phyloP scores from a whole-genome alignment of 2,113 vertebrate species.

The Gopherus flavomarginatus region DNA sequence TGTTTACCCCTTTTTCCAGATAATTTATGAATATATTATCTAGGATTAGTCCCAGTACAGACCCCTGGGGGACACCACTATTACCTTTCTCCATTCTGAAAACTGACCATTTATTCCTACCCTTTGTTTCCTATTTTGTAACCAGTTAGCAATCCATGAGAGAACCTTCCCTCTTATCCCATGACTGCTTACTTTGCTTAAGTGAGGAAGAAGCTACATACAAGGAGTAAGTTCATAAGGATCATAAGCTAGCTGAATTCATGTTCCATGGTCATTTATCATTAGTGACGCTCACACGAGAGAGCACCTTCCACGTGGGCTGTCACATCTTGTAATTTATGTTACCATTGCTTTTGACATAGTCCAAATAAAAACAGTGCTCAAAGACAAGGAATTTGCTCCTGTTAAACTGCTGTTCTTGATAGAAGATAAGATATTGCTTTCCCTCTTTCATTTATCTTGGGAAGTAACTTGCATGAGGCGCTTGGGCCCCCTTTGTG shows the following conservation, averaged over 20 bases:
- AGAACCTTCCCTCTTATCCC: too few relatives aligned
- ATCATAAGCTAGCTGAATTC: background rate
- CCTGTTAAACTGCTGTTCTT: background rate
- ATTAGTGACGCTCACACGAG: background rate
- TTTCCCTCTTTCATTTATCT: background rate
- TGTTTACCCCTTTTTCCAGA: too few relatives aligned
- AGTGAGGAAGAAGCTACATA: background rate
- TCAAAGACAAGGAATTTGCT: background rate
- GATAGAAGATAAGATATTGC: background rate
- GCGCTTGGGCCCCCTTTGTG: background rate
- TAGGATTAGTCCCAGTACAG: too few relatives aligned
- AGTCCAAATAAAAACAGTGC: accelerated
- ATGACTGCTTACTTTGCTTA: too few relatives aligned
- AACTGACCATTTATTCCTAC: too few relatives aligned
- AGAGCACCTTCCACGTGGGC: background rate
- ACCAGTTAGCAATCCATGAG: too few relatives aligned
- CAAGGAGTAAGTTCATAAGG: background rate
- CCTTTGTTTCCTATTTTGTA: too few relatives aligned
- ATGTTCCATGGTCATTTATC: too few relatives aligned
- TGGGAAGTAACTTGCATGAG: accelerated
- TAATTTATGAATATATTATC: too few relatives aligned
- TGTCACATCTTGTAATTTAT: background rate
- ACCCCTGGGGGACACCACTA: too few relatives aligned
- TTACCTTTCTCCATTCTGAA: too few relatives aligned
- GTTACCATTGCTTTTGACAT: background rate